Base-by-base conservation (phyloP, 2,113 vertebrate genomes). In the Peucedramus taeniatus region DNA sequence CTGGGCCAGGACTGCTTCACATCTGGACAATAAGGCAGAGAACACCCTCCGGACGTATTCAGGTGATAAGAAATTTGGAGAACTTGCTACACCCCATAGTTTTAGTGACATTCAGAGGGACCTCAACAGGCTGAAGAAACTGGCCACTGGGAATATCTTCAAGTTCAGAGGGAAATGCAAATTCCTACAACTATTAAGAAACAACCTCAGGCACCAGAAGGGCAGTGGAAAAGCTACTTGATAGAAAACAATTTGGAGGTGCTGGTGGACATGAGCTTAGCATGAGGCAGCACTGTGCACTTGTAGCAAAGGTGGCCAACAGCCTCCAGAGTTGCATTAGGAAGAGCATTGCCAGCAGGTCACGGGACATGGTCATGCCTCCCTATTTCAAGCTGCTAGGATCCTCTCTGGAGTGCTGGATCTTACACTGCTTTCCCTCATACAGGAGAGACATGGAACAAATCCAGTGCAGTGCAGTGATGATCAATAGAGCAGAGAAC, bases 41-140 rank as follows among this genome's bases (percentile, higher is more conserved):
- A 15, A 4, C 15, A 63, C 14, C 11, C 33, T 28, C 70, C 59
- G 11, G 11, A 53, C 0, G 0, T 82, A 60, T 74, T 33, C n/a
- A 71, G 59, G n/a, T n/a, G 6, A 56, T 4, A 49, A 0, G 4
- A 54, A 66, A 88, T 50, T 33, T 75, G 51, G 23, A 71, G 10
- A 4, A 3, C 5, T 35, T 71, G 26, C 49, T 66, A 53, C 8
- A 56, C 7, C 23, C n/a, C 24, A 18, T 6, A 60, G 35, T 21
- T 72, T 45, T 51, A 35, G 10, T 51, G 33, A 21, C 50, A 57
- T 70, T 75, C 42, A 63, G 42, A 60, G 27, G 4, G 13, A 75
- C 4, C 7, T 87, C 31, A 84, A 26, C 18, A 66, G 31, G 24
- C 30, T 85, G 31, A 15, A 82, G 69, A 90, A 83, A 84, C 5